Evolutionary conservation across 2,797 vertebrate genomes (phyloP).

Genomic region (Perdix hodgsoniae): DNA sequence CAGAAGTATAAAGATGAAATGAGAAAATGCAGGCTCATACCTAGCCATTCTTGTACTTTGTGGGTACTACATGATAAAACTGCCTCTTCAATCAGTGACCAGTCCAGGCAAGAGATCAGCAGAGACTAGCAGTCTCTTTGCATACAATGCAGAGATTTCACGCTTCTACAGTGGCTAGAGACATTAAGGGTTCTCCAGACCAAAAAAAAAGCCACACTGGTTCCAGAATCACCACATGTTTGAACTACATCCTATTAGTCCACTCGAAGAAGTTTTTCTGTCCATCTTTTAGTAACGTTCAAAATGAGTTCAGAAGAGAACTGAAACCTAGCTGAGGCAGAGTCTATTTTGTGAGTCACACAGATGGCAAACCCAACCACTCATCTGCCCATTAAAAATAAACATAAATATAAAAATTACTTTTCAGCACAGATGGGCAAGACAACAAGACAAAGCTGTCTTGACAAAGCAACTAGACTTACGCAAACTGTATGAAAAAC

Average conservation of each 20-base stretch:
- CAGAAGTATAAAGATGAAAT: no score
- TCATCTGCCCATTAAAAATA: not conserved
- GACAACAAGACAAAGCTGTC: not conserved
- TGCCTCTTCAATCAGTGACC: no score
- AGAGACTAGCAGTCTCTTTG: no score
- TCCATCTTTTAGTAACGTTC: not conserved
- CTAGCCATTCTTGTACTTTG: no score
- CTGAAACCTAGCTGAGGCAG: not conserved
- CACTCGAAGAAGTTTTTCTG: not conserved
- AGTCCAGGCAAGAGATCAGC: no score
- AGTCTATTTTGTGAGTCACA: not conserved
- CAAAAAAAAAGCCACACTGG: not conserved
- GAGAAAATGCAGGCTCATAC: no score
- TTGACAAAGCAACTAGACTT: not conserved
- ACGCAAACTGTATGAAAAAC: not conserved
- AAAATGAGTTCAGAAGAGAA: not conserved
- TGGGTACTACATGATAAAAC: no score
- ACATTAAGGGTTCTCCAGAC: no score
- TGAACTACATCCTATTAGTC: not conserved
- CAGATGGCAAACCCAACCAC: not conserved
- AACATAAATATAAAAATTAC: not conserved
- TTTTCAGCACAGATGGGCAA: not conserved
- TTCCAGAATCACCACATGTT: not conserved
- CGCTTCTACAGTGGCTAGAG: no score
- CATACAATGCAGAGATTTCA: no score